These are phyloP conservation scores for Episyrphus balteatus DNA, from an alignment of 1,140 invertebrate species.

Conservation along the genomic window DNA sequence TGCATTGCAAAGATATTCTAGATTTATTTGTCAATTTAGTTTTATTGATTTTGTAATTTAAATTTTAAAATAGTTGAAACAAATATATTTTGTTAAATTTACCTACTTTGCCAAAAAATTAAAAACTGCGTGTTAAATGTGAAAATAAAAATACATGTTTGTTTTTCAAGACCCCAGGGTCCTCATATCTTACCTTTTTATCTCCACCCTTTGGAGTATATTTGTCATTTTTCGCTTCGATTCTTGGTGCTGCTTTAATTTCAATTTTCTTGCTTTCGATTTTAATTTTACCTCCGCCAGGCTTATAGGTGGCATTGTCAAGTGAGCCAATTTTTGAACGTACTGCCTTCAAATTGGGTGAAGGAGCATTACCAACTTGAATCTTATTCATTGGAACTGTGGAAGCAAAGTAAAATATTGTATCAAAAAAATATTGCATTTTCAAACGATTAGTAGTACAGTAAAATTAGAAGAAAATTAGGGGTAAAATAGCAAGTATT, in stretches of 20 bases:
- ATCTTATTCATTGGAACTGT: conserved; percentile 87
- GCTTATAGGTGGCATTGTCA: conserved; percentile 83
- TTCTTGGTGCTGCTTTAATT: conserved; percentile 69
- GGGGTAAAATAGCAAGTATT: too few relatives aligned
- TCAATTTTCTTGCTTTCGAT: conserved; percentile 81
- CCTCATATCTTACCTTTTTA: conserved; percentile 62
- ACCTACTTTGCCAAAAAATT: too few relatives aligned
- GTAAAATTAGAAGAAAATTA: too few relatives aligned
- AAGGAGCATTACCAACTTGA: conserved; percentile 79
- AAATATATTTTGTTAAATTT: too few relatives aligned
- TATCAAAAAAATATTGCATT: not conserved
- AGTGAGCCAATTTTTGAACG: conserved; percentile 90
- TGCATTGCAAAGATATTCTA: too few relatives aligned
- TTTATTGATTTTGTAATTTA: too few relatives aligned
- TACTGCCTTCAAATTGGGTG: conserved; percentile 81
- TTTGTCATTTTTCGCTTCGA: conserved; percentile 84
- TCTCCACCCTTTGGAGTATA: conserved; percentile 81
- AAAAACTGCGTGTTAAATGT: too few relatives aligned
- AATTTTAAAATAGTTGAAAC: too few relatives aligned
- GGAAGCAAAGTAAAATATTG: conserved; percentile 18
- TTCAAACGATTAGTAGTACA: too few relatives aligned
- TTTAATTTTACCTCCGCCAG: conserved; percentile 83
- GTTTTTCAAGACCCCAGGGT: too few relatives aligned
- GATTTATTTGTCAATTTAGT: too few relatives aligned
- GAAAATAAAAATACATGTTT: too few relatives aligned